Evolutionary conservation across 1,140 invertebrate genomes (phyloP).

Genomic region (Liolophura sinensis): DNA sequence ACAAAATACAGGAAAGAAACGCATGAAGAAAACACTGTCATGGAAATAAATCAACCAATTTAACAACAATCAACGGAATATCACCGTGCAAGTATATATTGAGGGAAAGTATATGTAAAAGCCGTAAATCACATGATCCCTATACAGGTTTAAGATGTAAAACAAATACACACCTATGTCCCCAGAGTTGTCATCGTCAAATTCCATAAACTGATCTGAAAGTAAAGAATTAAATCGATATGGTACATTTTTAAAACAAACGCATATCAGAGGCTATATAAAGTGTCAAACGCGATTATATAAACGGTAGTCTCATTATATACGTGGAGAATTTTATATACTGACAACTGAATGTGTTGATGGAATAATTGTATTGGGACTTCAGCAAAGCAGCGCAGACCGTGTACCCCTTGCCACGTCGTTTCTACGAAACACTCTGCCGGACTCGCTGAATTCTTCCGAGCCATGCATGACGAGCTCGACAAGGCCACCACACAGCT

Average conservation of each 20-base stretch:
- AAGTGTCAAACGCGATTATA: too few species aligned
- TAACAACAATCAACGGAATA: too few species aligned
- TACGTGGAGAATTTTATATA: not conserved
- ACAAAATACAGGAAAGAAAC: too few species aligned
- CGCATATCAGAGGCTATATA: not conserved
- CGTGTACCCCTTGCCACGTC: not conserved
- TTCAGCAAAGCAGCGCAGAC: not conserved
- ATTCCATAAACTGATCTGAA: slow-evolving; percentile 47
- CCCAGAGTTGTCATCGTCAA: slow-evolving; percentile 40
- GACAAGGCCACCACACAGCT: too few species aligned
- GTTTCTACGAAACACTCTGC: too few species aligned
- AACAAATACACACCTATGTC: slow-evolving; percentile 39
- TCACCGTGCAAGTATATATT: too few species aligned
- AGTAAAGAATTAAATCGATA: slow-evolving; percentile 17
- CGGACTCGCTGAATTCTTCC: too few species aligned
- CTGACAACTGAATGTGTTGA: not conserved
- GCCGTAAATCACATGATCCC: not conserved
- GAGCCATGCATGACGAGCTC: too few species aligned
- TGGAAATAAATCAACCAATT: too few species aligned
- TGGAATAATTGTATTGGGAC: not conserved
- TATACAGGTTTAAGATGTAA: too few species aligned
- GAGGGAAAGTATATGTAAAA: not conserved
- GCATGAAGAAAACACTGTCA: too few species aligned
- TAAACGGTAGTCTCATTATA: too few species aligned
- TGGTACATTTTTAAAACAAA: not conserved